phyloP scores from a whole-genome alignment of 92 coral and sea anemone genomes.

The Paragorgia papillata region DNA sequence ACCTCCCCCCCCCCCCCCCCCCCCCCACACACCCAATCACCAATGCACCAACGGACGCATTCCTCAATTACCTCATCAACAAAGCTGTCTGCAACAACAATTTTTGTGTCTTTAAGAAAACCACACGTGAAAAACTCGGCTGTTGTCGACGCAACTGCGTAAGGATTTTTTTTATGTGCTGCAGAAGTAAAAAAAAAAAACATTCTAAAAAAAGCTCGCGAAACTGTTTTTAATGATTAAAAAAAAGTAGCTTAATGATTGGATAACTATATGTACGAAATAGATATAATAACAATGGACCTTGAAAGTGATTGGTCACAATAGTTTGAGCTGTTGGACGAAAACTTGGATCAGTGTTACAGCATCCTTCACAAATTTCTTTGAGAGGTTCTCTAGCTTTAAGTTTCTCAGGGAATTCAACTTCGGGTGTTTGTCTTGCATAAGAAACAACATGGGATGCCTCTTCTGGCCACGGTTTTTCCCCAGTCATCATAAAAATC shows the following conservation, averaged over 20 bases:
- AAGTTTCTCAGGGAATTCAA: constrained; percentile 69
- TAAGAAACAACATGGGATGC: constrained; percentile 67
- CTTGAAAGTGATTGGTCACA: constrained; percentile 59
- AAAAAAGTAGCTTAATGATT: too few species aligned
- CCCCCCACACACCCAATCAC: too few species aligned
- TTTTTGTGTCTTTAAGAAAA: constrained; percentile 81
- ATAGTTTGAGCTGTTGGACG: constrained; percentile 71
- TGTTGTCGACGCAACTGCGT: constrained; percentile 77
- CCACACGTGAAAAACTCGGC: constrained; percentile 97
- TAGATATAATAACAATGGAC: too few species aligned
- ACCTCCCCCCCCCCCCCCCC: too few species aligned
- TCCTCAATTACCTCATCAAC: constrained; percentile 84
- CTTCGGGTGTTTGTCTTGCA: constrained; percentile 55
- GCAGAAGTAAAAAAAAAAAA: neutral
- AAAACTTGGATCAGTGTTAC: constrained; percentile 44
- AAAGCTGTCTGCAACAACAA: constrained; percentile 96
- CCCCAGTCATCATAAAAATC: constrained; percentile 82
- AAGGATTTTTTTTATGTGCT: constrained; percentile 75
- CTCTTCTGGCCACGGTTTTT: constrained; percentile 71
- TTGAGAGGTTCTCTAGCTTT: constrained; percentile 63
- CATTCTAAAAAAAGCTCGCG: too few species aligned
- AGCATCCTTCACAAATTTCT: constrained; percentile 60
- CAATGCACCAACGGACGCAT: too few species aligned
- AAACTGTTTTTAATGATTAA: too few species aligned
- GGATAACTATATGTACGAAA: too few species aligned